phyloP scores from a whole-genome alignment of 1,140 invertebrate species.

The Phthorimaea operculella region DNA sequence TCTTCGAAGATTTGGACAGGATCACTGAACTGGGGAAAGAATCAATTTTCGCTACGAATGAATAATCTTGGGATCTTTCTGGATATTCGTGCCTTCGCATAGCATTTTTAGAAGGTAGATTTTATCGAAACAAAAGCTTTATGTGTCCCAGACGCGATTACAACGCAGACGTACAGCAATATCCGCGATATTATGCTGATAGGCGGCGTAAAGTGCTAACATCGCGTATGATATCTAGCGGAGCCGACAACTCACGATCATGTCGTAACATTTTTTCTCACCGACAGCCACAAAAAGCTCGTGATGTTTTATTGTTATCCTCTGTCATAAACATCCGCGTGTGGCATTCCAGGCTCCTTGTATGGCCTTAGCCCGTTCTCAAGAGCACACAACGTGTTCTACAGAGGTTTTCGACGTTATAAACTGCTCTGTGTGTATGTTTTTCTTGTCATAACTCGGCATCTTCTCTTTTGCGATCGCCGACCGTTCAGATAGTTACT shows the following conservation, averaged over 20 bases:
- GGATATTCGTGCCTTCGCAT: not conserved
- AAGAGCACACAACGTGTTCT: not conserved
- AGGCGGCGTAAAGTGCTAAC: too few relatives aligned
- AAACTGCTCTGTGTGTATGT: not conserved
- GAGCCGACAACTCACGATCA: not conserved
- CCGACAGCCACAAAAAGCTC: not conserved
- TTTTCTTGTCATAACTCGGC: not conserved
- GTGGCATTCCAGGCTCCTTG: not conserved
- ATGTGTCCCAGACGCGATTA: too few relatives aligned
- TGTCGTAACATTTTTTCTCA: not conserved
- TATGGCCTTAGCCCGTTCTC: not conserved
- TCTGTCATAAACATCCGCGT: not conserved
- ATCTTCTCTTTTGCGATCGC: too few relatives aligned
- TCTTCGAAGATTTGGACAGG: not conserved
- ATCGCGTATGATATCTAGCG: too few relatives aligned
- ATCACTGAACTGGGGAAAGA: constrained; percentile 3
- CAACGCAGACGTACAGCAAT: too few relatives aligned
- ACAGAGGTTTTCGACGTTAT: not conserved
- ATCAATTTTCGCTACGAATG: constrained; percentile 3
- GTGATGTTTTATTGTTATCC: constrained; percentile 5
- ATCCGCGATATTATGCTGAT: too few relatives aligned
- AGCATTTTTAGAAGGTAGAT: not conserved
- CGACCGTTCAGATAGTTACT: not conserved
- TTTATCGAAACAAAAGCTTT: too few relatives aligned
- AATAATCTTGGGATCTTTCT: not conserved